Conservation (phyloP, 2,888 invertebrate species). For the Scrobipalpa atriplicella region DNA sequence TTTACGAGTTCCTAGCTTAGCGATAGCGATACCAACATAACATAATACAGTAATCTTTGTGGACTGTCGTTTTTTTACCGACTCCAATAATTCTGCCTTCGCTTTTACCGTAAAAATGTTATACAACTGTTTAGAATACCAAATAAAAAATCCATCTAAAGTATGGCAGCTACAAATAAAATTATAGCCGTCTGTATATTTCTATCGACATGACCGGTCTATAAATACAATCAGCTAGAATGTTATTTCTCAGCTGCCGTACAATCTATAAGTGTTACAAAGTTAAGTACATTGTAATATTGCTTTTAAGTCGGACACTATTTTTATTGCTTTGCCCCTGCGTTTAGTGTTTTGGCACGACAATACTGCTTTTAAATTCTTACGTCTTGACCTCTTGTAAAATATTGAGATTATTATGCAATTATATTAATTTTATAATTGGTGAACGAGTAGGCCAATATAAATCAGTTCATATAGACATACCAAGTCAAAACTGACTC, state of each 20-base stretch:
- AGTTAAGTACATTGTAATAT: constrained; percentile 41
- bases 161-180: not conserved
- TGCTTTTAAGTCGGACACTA: constrained; percentile 54
- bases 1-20: not conserved
- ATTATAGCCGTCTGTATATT: not conserved
- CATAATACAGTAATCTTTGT: not conserved
- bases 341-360: constrained; percentile 60
- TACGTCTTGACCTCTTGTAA: not conserved
- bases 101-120: constrained; percentile 1
- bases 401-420: not conserved
- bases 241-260: not conserved
- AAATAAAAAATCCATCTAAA: not conserved
- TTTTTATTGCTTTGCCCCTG: constrained; percentile 60
- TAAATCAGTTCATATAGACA: not conserved
- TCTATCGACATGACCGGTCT: too few relatives aligned
- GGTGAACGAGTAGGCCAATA: not conserved
- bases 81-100: not conserved
- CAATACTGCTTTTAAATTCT: constrained; percentile 46
- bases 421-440: not conserved
- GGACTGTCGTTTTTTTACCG: not conserved
- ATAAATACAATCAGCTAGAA: constrained; percentile 1
- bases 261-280: constrained; percentile 20
- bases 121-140: not conserved
- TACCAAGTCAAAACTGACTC: too few relatives aligned
- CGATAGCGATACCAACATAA: not conserved